A percentile compares a stretch with the other conserved stretches of the same genome.
These are phyloP conservation scores for Columba livia DNA, from an alignment of 2,113 vertebrate species.

Conservation along the genomic window DNA sequence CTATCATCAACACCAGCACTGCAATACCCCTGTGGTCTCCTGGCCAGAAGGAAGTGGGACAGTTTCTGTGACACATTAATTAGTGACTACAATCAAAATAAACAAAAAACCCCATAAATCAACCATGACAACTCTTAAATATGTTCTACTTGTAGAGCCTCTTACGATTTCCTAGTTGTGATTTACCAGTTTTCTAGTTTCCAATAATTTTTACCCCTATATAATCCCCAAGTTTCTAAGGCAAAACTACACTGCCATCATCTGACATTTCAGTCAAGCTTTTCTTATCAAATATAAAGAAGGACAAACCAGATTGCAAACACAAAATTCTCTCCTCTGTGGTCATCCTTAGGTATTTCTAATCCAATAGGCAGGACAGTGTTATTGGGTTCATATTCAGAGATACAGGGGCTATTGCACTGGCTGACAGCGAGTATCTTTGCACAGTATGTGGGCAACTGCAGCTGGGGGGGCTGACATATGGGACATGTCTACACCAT, in stretches of 20 bases:
- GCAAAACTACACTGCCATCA: not conserved
- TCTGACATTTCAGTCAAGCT: not conserved
- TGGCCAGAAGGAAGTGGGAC: not conserved
- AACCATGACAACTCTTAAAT: not conserved
- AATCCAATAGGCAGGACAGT: not conserved
- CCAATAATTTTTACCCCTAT: not conserved
- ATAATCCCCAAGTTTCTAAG: not conserved
- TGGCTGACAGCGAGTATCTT: not conserved
- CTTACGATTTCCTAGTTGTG: not conserved
- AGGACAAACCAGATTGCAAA: not conserved
- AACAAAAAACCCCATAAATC: not conserved
- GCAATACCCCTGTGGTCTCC: not conserved
- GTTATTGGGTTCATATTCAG: not conserved
- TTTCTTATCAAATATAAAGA: not conserved
- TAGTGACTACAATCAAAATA: not conserved
- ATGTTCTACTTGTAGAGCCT: not conserved
- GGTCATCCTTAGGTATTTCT: not conserved
- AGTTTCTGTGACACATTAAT: not conserved
- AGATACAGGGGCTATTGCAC: not conserved
- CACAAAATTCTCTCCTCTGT: not conserved
- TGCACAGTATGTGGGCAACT: too few species aligned
- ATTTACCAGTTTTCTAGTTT: not conserved
- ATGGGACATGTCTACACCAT: fast-evolving
- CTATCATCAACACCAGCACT: not conserved
- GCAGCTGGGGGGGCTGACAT: not conserved